These are phyloP conservation scores for Plutomurus gul DNA, from an alignment of 1,140 invertebrate genomes.

Conservation along the genomic window DNA sequence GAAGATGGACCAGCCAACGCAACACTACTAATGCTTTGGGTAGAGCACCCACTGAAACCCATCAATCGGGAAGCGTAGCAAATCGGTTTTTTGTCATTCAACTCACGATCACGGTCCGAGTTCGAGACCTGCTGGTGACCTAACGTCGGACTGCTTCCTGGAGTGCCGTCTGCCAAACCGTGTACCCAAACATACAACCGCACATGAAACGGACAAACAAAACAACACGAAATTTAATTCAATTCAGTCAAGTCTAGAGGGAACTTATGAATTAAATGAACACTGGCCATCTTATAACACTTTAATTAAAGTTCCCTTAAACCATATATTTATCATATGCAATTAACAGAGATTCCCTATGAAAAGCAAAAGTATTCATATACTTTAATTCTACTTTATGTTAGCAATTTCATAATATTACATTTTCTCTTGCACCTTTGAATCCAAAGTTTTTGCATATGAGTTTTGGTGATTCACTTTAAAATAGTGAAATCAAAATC, in stretches of 20 bases:
- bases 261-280: too few species aligned
- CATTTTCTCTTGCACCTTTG: too few species aligned
- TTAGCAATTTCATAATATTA: too few species aligned
- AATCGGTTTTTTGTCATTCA: neutral
- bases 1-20: neutral
- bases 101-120: conserved; percentile 11
- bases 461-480: too few species aligned
- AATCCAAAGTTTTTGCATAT: too few species aligned
- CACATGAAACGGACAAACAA: neutral
- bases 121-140: neutral
- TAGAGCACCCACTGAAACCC: neutral
- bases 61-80: neutral
- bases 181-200: neutral
- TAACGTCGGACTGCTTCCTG: conserved; percentile 52
- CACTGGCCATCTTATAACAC: too few species aligned
- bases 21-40: conserved; percentile 35
- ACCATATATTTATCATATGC: too few species aligned
- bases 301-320: too few species aligned
- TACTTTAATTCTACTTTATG: too few species aligned
- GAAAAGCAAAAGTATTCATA: too few species aligned
- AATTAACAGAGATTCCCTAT: too few species aligned
- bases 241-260: neutral
- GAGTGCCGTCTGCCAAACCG: conserved; percentile 45
- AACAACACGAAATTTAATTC: neutral
- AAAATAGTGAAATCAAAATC: too few species aligned